Base-by-base conservation (phyloP, 2,113 vertebrate genomes). In the Zapornia atra region DNA sequence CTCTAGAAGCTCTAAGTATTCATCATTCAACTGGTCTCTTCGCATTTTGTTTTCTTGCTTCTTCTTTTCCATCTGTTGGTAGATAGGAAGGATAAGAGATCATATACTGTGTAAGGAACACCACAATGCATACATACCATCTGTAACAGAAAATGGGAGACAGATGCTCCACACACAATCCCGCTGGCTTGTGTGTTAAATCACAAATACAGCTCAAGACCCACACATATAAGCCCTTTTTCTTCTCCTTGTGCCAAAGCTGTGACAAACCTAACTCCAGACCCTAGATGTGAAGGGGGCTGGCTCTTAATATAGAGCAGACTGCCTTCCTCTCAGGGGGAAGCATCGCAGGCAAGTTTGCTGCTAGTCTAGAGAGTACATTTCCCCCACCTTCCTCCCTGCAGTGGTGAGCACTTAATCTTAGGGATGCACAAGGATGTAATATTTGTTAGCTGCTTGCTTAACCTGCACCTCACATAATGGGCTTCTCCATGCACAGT, bases 41-140 rank as follows among this genome's bases (percentile, higher is more conserved):
- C 99, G 98, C 99, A 99, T 99, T 96, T 99, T 99, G 96, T 99
- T 99, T 96, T 99, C 99, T 96, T 99, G 99, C 84, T 99, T 99
- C 94, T 99, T 99, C 95, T 99, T 99, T 97, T 99, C 99, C 99
- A 99, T 99, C 99, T 99, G 95, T 95, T 73, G 61, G 64, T 17
- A 44, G 15, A 82, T 11, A 94, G 19, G 68, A 83, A 46, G 31
- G n/a, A 17, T 17, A 56, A 93, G 69, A 89, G 56, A 78, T 40
- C 11, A 76, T 3, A n/a, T 11, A 64, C 18, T 34, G 8, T 9
- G 14, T 11, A 26, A 36, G 13, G 28, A 63, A 77, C 33, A 78
- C 15, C 18, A 42, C 21, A 44, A 19, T 4, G 3, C 5, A 63
- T 19, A 46, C 9, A 20, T 6, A 40, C 15, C 60, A 12, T 9